Evolutionary conservation across 2,797 vertebrate genomes (phyloP), one percentile per base, ranked within the genome.

Genomic region (Girardinus metallicus): DNA sequence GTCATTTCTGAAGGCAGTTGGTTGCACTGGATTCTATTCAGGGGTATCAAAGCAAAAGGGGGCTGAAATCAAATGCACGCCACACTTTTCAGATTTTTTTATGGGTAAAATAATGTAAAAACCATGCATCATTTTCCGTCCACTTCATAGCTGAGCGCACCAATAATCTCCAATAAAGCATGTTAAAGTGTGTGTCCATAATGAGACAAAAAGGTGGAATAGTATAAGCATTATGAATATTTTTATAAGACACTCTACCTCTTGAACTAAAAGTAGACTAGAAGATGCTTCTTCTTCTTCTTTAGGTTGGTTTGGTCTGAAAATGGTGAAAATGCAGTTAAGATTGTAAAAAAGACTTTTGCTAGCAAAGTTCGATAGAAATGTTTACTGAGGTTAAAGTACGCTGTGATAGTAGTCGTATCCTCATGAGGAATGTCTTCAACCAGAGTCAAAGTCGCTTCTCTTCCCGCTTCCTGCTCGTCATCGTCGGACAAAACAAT

Each of bases 401-500:
- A 92, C 87, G 84, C 75, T 76, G 83, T 55, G 8, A 49, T 26
- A 4, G 79, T 55, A 11, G 36, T 79, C 18, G 31, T 2, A 8
- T 72, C 46, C 39, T 68, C 71, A 16, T 64, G 5, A n/a, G 47
- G 26, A 23, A 53, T 0, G 0, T 91, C 88, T 44, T 76, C 16
- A 72, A 49, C 29, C 29, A 0, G 11, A 51, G 77, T 74, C 51
- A 62, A 10, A 26, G 29, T 75, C 8, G 89, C 78, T 5, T 9
- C 34, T 5, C 57, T 34, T 43, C 13, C 29, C 44, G 3, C 0
- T 21, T 16, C 73, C 21, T 81, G 49, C 3, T 83, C 86, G 2
- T 87, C 85, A 0, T 86, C 70, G 49, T 90, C 86, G 18, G 15
- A 7, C 75, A 92, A 75, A 12, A 91, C 10, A 15, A 92, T 87